Evolutionary conservation across 2,888 invertebrate genomes (phyloP).

Genomic region (Brachyptera risi): DNA sequence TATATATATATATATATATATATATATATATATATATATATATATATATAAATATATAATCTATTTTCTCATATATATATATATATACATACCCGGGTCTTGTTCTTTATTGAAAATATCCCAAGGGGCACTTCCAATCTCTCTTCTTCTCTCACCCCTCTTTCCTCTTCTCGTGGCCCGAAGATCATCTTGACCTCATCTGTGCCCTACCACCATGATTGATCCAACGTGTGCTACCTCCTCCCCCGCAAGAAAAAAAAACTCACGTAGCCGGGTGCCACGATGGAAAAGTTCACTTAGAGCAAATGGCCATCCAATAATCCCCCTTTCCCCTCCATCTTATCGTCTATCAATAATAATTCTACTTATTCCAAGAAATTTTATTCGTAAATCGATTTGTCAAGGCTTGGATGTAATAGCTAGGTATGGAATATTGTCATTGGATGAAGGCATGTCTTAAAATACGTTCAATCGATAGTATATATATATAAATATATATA

Average conservation of each 20-base stretch:
- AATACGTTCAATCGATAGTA: too few species aligned
- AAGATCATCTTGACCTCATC: constrained; percentile 21
- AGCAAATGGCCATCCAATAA: background rate
- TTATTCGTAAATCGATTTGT: too few species aligned
- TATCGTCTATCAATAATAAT: background rate
- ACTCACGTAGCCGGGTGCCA: background rate
- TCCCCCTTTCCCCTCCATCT: too few species aligned
- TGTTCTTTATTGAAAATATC: constrained; percentile 18
- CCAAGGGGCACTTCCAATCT: constrained; percentile 17
- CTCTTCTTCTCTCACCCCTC: background rate
- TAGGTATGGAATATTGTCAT: too few species aligned
- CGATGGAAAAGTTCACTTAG: background rate
- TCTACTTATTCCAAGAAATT: background rate
- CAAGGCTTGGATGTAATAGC: too few species aligned
- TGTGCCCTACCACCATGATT: constrained; percentile 6
- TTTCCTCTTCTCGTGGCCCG: background rate
- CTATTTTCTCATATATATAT: too few species aligned
- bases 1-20: too few species aligned
- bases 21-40: background rate
- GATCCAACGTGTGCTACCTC: background rate
- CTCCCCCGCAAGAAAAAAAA: background rate
- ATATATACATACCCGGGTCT: too few species aligned
- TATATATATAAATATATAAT: background rate
- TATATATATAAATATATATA: too few species aligned
- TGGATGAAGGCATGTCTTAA: too few species aligned